Evolutionary conservation across 2,888 invertebrate genomes (phyloP), one percentile per base, ranked within the genome.

Genomic region (Sialis lutaria): DNA sequence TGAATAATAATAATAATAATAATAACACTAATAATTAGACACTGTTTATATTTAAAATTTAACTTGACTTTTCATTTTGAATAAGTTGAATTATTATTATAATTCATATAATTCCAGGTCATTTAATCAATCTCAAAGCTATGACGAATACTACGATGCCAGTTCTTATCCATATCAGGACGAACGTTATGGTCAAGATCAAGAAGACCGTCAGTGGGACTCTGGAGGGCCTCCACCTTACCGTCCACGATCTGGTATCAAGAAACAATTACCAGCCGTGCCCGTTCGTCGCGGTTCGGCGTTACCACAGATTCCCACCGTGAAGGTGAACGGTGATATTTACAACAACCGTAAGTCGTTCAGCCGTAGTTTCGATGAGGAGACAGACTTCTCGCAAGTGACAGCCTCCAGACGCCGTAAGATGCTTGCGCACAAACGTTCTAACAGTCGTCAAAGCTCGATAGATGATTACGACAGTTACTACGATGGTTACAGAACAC

Each of bases 181-280:
- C 50, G 70, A 66, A 49, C 56, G 74, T 50, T 74, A 74, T 56
- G 74, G 72, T 40, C 70, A 72, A 56, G 73, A 74, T 50, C 80
- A 82, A 49, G 81, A 81, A 58, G 75, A 80, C 54, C 68, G 79
- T 7, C 81, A 80, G 56, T 83, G 82, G 82, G 82, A 82, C 56
- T 77, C 78, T 40, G 80, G 80, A 58, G 81, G 82, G 63, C 52
- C 51, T 33, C 48, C 64, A 50, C 22, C 22, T 22, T 64, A 61
- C 46, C 51, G 52, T 30, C 51, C 53, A 10, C 56, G 55, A 40
- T 51, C 64, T 52, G 42, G 35, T 33, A 13, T 31, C 31, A 31
- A 31, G 10, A 48, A 40, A 42, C 41, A 44, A 45, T 42, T 33
- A 52, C 53, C 40, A 56, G 55, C 45, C 51, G 51, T 56, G 61